These are phyloP conservation scores for Meda fulgida DNA, from an alignment of 2,797 vertebrate genomes.

Conservation along the genomic window DNA sequence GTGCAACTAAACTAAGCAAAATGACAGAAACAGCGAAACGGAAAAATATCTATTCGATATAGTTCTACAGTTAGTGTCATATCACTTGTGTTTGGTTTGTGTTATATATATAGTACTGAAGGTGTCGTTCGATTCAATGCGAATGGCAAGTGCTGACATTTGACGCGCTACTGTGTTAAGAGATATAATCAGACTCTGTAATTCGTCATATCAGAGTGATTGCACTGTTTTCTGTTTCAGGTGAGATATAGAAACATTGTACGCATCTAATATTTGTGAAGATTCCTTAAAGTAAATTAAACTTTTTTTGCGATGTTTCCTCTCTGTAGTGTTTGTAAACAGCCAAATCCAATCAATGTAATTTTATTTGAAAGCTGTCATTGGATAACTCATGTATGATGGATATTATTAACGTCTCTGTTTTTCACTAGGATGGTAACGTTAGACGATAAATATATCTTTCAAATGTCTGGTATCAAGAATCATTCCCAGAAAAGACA, in stretches of 20 bases:
- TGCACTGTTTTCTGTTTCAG: not conserved
- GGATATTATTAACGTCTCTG: not conserved
- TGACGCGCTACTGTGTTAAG: not conserved
- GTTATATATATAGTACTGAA: no score
- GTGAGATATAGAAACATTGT: not conserved
- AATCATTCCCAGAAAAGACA: conserved; percentile 66
- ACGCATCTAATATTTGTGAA: not conserved
- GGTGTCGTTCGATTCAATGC: not conserved
- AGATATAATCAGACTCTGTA: not conserved
- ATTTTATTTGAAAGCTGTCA: not conserved
- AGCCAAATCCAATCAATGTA: not conserved
- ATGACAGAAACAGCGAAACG: not conserved
- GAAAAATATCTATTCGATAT: no score
- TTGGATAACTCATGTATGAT: not conserved
- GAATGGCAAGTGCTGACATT: not conserved
- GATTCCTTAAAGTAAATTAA: not conserved
- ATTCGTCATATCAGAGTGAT: not conserved
- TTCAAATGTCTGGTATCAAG: conserved; percentile 77
- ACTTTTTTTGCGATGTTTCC: not conserved
- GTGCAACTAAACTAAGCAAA: not conserved
- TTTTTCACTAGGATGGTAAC: conserved; percentile 66
- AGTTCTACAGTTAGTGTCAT: not conserved
- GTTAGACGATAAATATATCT: conserved; percentile 57
- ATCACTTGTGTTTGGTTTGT: not conserved
- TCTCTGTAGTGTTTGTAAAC: not conserved